These are phyloP conservation scores for Eptatretus atami DNA, from an alignment of 2,797 vertebrate genomes.

Conservation along the genomic window DNA sequence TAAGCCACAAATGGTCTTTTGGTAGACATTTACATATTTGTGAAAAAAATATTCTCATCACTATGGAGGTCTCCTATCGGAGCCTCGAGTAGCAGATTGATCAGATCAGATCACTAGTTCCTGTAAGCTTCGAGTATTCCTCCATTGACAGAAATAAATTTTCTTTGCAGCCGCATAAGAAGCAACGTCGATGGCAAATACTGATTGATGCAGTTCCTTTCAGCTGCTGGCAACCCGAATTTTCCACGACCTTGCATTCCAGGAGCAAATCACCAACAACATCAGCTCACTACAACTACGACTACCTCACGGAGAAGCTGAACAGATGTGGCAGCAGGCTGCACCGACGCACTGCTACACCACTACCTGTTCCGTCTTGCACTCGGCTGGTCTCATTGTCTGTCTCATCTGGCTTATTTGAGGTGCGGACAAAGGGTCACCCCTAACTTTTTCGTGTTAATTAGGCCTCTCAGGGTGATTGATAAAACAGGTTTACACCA, in stretches of 20 bases:
- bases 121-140: too few relatives aligned
- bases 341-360: slow-evolving; percentile 35
- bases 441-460: too few relatives aligned
- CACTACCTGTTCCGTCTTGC: slow-evolving; percentile 38
- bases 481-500: too few relatives aligned
- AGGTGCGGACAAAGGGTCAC: slow-evolving; percentile 19
- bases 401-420: slow-evolving; percentile 51
- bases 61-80: too few relatives aligned
- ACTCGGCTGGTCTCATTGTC: slow-evolving; percentile 33
- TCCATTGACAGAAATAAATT: too few relatives aligned
- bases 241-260: slow-evolving; percentile 57
- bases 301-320: slow-evolving; percentile 35
- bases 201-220: slow-evolving; percentile 46
- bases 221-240: slow-evolving; percentile 52
- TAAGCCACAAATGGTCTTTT: too few relatives aligned
- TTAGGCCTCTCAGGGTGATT: too few relatives aligned
- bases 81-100: too few relatives aligned
- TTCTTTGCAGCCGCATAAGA: slow-evolving; percentile 22
- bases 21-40: too few relatives aligned
- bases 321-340: slow-evolving; percentile 57
- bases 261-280: slow-evolving; percentile 46
- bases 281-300: slow-evolving; percentile 49
- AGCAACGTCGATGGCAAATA: slow-evolving; percentile 48
- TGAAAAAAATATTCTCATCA: too few relatives aligned
- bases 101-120: too few relatives aligned